These are phyloP conservation scores for Tachina grossa DNA, from an alignment of 2,888 invertebrate species.

Conservation along the genomic window DNA sequence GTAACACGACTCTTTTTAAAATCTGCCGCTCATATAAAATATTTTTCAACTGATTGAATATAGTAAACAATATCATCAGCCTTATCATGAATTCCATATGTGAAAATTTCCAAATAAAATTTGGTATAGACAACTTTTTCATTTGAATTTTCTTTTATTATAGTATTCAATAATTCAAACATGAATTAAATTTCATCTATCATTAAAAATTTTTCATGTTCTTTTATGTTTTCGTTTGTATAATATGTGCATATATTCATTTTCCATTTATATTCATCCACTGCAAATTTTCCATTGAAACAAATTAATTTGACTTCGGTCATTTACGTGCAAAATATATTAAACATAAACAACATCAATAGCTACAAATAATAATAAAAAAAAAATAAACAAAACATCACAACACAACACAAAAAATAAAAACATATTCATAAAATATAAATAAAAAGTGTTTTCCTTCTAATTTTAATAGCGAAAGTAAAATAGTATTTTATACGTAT, in stretches of 20 bases:
- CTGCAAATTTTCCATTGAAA: conserved; percentile 51
- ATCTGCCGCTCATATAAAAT: not conserved
- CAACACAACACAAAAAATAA: not conserved
- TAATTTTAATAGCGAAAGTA: conserved; percentile 68
- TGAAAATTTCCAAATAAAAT: no score
- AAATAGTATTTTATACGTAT: conserved; percentile 27
- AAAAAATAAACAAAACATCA: not conserved
- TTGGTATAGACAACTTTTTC: not conserved
- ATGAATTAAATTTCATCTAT: not conserved
- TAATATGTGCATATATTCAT: not conserved
- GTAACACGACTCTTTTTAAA: not conserved
- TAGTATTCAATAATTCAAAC: not conserved
- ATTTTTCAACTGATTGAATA: not conserved
- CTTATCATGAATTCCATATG: no score
- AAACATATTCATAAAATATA: conserved; percentile 21
- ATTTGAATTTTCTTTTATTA: not conserved
- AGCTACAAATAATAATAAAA: conserved; percentile 5
- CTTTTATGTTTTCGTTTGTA: conserved; percentile 4
- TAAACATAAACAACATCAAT: conserved; percentile 16
- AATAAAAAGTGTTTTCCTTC: conserved; percentile 55
- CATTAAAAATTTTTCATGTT: conserved; percentile 9
- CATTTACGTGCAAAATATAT: conserved; percentile 68
- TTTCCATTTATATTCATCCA: conserved; percentile 30
- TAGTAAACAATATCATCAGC: not conserved
- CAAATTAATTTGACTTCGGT: conserved; percentile 67